Conservation (phyloP, 2,888 invertebrate genomes). For the Acrobasis repandana region DNA sequence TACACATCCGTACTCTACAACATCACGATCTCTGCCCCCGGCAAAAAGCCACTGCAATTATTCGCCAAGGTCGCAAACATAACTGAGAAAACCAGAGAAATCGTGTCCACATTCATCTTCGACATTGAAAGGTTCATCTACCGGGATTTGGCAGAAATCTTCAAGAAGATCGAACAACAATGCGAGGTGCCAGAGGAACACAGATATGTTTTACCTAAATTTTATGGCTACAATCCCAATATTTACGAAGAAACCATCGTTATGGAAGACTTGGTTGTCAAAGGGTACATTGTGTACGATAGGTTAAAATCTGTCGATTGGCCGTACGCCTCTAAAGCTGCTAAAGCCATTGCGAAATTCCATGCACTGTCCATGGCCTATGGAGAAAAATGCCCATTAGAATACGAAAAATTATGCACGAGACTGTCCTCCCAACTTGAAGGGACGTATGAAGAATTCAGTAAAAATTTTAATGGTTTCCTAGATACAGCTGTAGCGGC, state of each 20-base stretch:
- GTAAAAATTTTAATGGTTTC: neutral
- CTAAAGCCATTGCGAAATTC: conserved; percentile 47
- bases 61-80: conserved; percentile 51
- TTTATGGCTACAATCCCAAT: conserved; percentile 37
- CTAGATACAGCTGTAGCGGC: neutral
- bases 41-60: neutral
- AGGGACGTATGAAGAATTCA: conserved; percentile 35
- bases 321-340: conserved; percentile 42
- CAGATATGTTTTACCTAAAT: conserved; percentile 27
- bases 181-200: neutral
- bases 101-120: conserved; percentile 40
- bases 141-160: conserved; percentile 43
- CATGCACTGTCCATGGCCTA: conserved; percentile 54
- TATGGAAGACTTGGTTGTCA: conserved; percentile 42
- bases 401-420: conserved; percentile 31
- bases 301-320: conserved; percentile 44
- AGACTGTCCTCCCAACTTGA: neutral
- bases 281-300: conserved; percentile 44
- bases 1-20: conserved; percentile 29
- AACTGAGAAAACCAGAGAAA: conserved; percentile 43
- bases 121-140: conserved; percentile 52
- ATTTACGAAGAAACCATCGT: conserved; percentile 47
- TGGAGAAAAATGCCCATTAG: conserved; percentile 42
- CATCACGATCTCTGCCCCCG: conserved; percentile 38
- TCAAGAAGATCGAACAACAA: conserved; percentile 34